Evolutionary conservation across 2,113 vertebrate species (phyloP).

Genomic region (Mola mola): DNA sequence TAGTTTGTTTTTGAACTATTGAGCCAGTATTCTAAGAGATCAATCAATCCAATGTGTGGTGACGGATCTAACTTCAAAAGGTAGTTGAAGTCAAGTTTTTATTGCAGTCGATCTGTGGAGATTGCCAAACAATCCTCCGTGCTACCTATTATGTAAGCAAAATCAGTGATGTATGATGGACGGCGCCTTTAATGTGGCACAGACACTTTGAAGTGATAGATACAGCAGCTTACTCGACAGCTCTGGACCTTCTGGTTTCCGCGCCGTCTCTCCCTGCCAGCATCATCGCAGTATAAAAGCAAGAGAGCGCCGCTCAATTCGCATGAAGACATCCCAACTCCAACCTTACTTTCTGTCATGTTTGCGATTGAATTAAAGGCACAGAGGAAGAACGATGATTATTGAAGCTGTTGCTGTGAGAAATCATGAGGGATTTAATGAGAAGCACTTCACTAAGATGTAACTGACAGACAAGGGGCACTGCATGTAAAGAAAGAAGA

Average conservation of each 20-base stretch:
- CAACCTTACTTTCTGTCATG: slow-evolving; percentile 64
- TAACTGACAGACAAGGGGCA: slow-evolving; percentile 52
- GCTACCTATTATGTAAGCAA: slow-evolving; percentile 54
- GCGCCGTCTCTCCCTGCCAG: slow-evolving; percentile 51
- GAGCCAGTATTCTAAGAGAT: slow-evolving; percentile 7
- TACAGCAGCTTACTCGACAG: slow-evolving; percentile 67
- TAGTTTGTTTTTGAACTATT: slow-evolving; percentile 8
- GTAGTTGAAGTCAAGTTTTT: slow-evolving; percentile 28
- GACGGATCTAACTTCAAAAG: slow-evolving; percentile 20
- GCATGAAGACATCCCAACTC: slow-evolving; percentile 61
- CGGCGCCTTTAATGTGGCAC: slow-evolving; percentile 53
- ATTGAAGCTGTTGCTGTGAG: slow-evolving; percentile 67
- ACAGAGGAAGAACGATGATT: slow-evolving; percentile 49
- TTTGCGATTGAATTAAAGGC: slow-evolving; percentile 55
- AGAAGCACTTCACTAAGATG: slow-evolving; percentile 51
- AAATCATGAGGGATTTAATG: slow-evolving; percentile 67
- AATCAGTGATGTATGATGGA: slow-evolving; percentile 46
- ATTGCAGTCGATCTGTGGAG: slow-evolving; percentile 34
- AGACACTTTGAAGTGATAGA: slow-evolving; percentile 66
- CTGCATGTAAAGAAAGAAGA: slow-evolving; percentile 12
- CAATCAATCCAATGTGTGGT: slow-evolving; percentile 8
- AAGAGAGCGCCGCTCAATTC: not conserved
- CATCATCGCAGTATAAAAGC: slow-evolving; percentile 33
- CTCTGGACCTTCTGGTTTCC: slow-evolving; percentile 67
- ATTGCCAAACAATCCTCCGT: slow-evolving; percentile 21